Base-by-base conservation (phyloP, 1,140 invertebrate genomes). In the Ooceraea biroi region DNA sequence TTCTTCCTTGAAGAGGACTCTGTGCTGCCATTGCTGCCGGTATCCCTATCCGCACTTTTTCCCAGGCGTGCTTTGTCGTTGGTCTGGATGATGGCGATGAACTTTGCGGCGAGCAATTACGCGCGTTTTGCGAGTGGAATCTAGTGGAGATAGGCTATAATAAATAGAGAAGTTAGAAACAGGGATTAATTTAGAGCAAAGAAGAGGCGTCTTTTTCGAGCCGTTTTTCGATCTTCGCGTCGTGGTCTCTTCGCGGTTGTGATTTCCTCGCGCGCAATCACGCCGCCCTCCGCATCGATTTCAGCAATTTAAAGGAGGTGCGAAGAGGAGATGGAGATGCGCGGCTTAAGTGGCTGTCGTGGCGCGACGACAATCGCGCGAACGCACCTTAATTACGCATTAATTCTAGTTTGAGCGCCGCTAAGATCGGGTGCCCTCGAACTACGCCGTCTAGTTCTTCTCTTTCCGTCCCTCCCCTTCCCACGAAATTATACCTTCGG, bases 331-430 rank as follows among this genome's bases (percentile, higher is more conserved):
- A 25, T 52, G 77, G n/a, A 57, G 57, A 68, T 17, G 71, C 76
- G 65, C 52, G 17, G 60, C 66, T 86, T 84, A 90, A 87, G 76
- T 86, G 86, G 86, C 58, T 76, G 86, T 82, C 83, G 44, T 60
- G 83, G 52, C 84, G 80, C 61, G 86, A 82, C 60, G 86, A 90
- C 84, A 90, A 91, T 89, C 89, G 85, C 82, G 76, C 60, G 83
- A 87, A 85, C 76, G 82, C 71, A 85, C 84, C 83, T 92, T 90
- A 90, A 91, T 91, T 90, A 90, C 85, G 87, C 88, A 91, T 92
- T 92, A 92, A 92, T 92, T 92, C 87, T 83, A 85, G 82, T 88
- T 86, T 88, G 76, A 91, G 73, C 83, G 84, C 66, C 85, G 83
- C 87, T 88, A 90, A 91, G 76, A 84, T 85, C n/a, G 61, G 78